These are phyloP conservation scores for Vultur gryphus DNA, from an alignment of 2,797 vertebrate genomes.

Conservation along the genomic window DNA sequence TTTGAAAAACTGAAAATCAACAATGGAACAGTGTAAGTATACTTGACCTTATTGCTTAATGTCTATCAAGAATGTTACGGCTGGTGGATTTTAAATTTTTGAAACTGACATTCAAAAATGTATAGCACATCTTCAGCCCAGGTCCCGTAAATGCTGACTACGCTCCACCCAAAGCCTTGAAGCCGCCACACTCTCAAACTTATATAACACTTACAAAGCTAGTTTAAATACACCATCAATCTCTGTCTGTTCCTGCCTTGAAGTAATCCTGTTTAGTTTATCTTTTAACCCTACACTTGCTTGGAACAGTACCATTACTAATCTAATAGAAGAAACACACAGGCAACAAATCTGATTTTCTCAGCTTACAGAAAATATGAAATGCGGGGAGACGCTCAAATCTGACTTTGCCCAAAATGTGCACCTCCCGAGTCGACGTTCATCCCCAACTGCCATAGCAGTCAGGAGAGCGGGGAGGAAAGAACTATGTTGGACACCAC, in stretches of 20 bases:
- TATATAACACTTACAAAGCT: conserved; percentile 63
- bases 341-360: conserved; percentile 15
- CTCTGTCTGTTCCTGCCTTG: conserved; percentile 43
- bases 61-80: conserved; percentile 55
- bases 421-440: neutral
- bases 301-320: conserved; percentile 46
- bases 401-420: neutral
- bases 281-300: conserved; percentile 60
- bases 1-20: conserved; percentile 84
- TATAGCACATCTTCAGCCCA: conserved; percentile 48
- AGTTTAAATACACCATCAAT: conserved; percentile 72
- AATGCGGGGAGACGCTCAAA: neutral
- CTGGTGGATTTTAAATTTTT: conserved; percentile 75
- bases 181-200: conserved; percentile 50
- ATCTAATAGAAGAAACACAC: conserved; percentile 24
- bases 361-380: neutral
- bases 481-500: neutral
- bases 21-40: conserved; percentile 66
- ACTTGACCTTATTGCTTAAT: conserved; percentile 78
- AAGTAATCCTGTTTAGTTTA: conserved; percentile 64
- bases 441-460: neutral
- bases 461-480: neutral
- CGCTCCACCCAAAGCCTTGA: conserved; percentile 44
- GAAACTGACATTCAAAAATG: conserved; percentile 64
- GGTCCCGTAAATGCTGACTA: conserved; percentile 63